Percentiles rank a stretch among this genome's conserved stretches.
Conservation (phyloP, 1,140 invertebrate genomes). For the Papilio dardanus region DNA sequence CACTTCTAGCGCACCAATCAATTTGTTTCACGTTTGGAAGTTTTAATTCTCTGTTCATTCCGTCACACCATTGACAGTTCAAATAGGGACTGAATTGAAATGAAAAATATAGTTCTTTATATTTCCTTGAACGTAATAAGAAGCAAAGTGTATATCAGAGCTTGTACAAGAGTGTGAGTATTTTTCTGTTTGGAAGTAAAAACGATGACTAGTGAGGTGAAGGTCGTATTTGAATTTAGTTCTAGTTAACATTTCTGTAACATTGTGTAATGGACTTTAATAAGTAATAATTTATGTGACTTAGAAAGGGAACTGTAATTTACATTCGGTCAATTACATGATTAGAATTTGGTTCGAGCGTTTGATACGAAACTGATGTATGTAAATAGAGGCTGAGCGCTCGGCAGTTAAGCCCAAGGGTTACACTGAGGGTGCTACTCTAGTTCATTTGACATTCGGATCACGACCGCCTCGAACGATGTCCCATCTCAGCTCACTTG, state of each 20-base stretch:
- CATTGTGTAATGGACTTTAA: neutral
- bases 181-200: too few species aligned
- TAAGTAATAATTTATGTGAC: neutral
- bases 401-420: conserved; percentile 50
- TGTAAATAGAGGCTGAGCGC: conserved; percentile 69
- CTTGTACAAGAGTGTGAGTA: neutral
- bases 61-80: conserved; percentile 47
- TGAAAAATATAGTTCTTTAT: neutral
- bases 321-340: conserved; percentile 18
- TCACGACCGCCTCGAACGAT: conserved; percentile 75
- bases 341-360: conserved; percentile 18
- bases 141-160: neutral
- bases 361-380: conserved; percentile 74
- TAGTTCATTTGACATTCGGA: conserved; percentile 74
- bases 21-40: conserved; percentile 74
- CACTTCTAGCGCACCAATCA: conserved; percentile 71
- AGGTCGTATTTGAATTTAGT: too few species aligned
- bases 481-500: conserved; percentile 76
- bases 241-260: conserved; percentile 22
- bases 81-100: neutral
- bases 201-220: too few species aligned
- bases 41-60: conserved; percentile 71
- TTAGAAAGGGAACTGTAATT: conserved; percentile 6
- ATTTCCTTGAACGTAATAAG: neutral
- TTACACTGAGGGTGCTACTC: conserved; percentile 56